A percentile compares a stretch with the other conserved stretches of the same genome.
Evolutionary conservation across 2,797 vertebrate species (phyloP).

Genomic region (Erpetoichthys calabaricus): DNA sequence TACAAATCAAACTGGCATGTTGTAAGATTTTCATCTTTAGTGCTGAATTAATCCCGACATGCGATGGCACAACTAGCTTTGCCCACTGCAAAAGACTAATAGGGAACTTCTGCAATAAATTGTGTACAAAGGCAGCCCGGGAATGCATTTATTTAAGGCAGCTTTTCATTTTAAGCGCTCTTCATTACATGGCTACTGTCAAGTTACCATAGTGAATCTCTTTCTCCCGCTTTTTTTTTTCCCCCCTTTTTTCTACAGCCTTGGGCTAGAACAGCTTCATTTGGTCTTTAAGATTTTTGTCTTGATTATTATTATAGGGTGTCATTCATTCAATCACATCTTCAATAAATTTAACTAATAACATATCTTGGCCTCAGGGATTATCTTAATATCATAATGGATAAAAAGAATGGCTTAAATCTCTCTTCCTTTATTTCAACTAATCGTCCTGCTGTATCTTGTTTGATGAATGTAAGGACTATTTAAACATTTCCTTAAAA

Average conservation of each 20-base stretch:
- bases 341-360: constrained; percentile 54
- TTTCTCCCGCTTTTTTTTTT: constrained; percentile 5
- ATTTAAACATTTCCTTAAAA: too few relatives aligned
- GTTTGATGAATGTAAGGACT: constrained; percentile 37
- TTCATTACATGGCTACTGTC: constrained; percentile 18
- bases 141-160: constrained; percentile 36
- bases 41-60: constrained; percentile 64
- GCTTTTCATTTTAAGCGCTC: constrained; percentile 28
- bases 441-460: constrained; percentile 54
- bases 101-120: background rate
- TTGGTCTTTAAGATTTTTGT: constrained; percentile 35
- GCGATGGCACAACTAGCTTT: constrained; percentile 36
- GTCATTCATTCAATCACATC: constrained; percentile 47
- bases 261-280: constrained; percentile 37
- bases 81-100: constrained; percentile 29
- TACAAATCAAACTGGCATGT: constrained; percentile 91
- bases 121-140: too few relatives aligned
- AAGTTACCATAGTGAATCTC: constrained; percentile 28
- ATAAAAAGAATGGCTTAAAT: constrained; percentile 42
- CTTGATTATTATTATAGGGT: constrained; percentile 50
- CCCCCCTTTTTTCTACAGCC: constrained; percentile 27
- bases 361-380: constrained; percentile 49
- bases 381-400: constrained; percentile 48
- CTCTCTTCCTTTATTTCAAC: constrained; percentile 49
- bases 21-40: constrained; percentile 77